Percentiles rank a stretch among this genome's conserved stretches.
Evolutionary conservation across 2,888 invertebrate genomes (phyloP).

Genomic region (Conistra vaccinii): DNA sequence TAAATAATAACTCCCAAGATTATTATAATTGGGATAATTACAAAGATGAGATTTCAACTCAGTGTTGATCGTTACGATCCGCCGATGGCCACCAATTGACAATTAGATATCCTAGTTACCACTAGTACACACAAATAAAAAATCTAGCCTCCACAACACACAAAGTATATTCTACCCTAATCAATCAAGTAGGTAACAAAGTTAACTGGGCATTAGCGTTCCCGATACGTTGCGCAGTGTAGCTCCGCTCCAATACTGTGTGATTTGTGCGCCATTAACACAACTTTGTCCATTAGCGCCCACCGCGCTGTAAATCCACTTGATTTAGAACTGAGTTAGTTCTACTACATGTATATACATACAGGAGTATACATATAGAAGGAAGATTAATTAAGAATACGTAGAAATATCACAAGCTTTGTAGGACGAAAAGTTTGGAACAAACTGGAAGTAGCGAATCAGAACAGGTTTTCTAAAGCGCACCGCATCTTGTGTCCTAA

Average conservation of each 20-base stretch:
- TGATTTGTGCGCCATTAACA: slow-evolving; percentile 67
- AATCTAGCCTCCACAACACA: not conserved
- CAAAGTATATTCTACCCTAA: slow-evolving; percentile 38
- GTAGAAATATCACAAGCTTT: slow-evolving; percentile 23
- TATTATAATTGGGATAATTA: not conserved
- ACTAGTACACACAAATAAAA: slow-evolving; percentile 1
- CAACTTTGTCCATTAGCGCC: slow-evolving; percentile 76
- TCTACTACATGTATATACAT: slow-evolving; percentile 24
- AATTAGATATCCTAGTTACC: not conserved
- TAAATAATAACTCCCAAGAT: not conserved
- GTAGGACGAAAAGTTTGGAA: slow-evolving; percentile 3
- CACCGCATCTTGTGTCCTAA: not conserved
- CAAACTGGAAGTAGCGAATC: not conserved
- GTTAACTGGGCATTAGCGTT: slow-evolving; percentile 62
- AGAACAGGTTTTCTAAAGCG: not conserved
- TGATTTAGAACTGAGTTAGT: slow-evolving; percentile 73
- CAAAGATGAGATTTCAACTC: not conserved
- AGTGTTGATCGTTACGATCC: too few species aligned
- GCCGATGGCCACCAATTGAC: not conserved
- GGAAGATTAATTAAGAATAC: slow-evolving; percentile 62
- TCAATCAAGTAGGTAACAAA: slow-evolving; percentile 56
- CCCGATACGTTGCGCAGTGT: slow-evolving; percentile 33
- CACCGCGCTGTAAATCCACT: slow-evolving; percentile 73
- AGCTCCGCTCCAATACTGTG: slow-evolving; percentile 55
- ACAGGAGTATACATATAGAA: slow-evolving; percentile 15